A percentile compares a stretch with the other conserved stretches of the same genome.
phyloP scores from a whole-genome alignment of 2,113 vertebrate genomes.

The Alligator mississippiensis region DNA sequence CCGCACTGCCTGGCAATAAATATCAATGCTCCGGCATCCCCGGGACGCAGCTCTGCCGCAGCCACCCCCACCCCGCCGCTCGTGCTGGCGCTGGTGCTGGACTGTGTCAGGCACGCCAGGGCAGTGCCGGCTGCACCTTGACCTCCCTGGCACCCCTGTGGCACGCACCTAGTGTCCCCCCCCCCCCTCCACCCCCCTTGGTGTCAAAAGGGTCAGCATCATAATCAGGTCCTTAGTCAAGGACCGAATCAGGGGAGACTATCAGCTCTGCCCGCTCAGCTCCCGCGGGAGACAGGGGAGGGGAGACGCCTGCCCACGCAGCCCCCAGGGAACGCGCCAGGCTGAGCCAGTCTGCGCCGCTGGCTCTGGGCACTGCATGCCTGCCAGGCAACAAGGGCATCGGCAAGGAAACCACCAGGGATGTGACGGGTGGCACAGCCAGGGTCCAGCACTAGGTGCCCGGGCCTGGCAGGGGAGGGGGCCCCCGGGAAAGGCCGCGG shows the following conservation, averaged over 20 bases:
- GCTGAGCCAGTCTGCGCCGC: background rate
- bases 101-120: background rate
- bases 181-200: accelerated
- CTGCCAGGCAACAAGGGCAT: accelerated
- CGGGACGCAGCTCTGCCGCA: conserved; percentile 68
- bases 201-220: background rate
- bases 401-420: background rate
- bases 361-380: accelerated
- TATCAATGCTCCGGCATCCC: conserved; percentile 45
- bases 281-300: background rate
- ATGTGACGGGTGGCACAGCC: background rate
- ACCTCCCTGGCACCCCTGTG: background rate
- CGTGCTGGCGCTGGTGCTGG: conserved; percentile 44
- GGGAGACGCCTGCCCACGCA: background rate
- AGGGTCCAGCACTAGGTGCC: background rate
- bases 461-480: no score
- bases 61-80: conserved; percentile 39
- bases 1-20: conserved; percentile 74
- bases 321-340: background rate
- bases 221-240: no score
- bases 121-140: background rate
- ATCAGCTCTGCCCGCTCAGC: no score
- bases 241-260: no score
- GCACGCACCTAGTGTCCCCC: background rate
- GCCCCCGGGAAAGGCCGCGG: background rate